Base-by-base conservation (phyloP, 2,797 vertebrate genomes). In the Dermochelys coriacea region DNA sequence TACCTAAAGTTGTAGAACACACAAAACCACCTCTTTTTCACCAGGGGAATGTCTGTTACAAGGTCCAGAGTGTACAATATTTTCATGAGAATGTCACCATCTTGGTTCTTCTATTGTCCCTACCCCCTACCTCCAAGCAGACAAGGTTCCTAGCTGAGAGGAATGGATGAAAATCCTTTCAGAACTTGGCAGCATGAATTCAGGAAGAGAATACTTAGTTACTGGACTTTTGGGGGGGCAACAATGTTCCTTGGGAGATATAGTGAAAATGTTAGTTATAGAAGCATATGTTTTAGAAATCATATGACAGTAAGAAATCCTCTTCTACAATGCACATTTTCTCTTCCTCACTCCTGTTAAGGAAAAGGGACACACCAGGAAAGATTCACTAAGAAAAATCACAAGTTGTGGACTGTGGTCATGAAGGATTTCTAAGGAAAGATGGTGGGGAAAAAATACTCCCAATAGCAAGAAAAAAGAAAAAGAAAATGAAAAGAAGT, bases 231-330 rank as follows among this genome's bases (percentile, higher is more conserved):
- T 88, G 91, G 51, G 74, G 74, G 90, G 88, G 10, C 87, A 78
- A 75, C 84, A 93, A 18, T 51, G 80, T 79, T 34, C 50, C 34
- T 52, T 37, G 87, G 29, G 34, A 92, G 31, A 61, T 64, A 86
- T 93, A 94, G 34, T 64, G 23, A 75, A 6, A 47, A 90, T 88
- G 83, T 50, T 91, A 82, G 55, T 50, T 90, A 61, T 93, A 96
- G 71, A 27, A 93, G 68, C 83, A 91, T 80, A 78, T 93, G 79
- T 8, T 83, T 95, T 94, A 77, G 83, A 95, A 94, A 91, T 68
- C 59, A 87, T 51, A 93, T 87, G 77, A 54, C 52, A 88, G 31
- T 25, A 82, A 88, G 84, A 57, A n/a, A 91, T 93, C 45, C 94
- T 94, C 80, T 71, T 6, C 3, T 55, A 84, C 11, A 88, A 52